Conservation (phyloP, 35 echinoderm and acorn worm species). For the Lytechinus pictus region DNA sequence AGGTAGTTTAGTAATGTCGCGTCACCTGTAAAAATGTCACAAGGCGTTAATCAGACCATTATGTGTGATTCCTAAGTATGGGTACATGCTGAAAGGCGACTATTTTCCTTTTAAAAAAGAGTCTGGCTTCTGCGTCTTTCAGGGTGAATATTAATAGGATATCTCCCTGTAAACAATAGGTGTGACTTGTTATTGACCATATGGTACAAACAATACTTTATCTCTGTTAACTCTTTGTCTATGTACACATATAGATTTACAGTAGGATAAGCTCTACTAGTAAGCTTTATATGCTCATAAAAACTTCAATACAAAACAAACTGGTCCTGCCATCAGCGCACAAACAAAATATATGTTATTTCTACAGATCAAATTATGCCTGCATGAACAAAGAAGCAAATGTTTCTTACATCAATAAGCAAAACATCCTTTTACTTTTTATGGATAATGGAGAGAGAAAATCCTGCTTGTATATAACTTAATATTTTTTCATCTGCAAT, state of each 20-base stretch:
- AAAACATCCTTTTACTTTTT: too few species aligned
- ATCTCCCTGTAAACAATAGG: slow-evolving; percentile 7
- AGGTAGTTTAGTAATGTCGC: background rate
- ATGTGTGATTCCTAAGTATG: background rate
- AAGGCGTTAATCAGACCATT: background rate
- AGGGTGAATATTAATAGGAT: background rate
- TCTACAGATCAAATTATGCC: too few species aligned
- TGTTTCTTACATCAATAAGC: too few species aligned
- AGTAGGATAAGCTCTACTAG: too few species aligned
- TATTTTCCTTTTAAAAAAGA: background rate
- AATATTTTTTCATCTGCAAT: too few species aligned
- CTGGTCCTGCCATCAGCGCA: too few species aligned
- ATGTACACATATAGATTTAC: background rate
- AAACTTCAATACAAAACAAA: too few species aligned
- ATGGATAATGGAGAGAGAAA: too few species aligned
- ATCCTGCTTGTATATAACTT: too few species aligned
- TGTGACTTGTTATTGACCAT: background rate
- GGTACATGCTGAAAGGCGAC: background rate
- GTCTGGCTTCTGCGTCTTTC: background rate
- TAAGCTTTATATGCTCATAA: too few species aligned
- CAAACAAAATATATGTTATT: too few species aligned
- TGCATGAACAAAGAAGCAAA: too few species aligned
- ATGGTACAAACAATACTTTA: background rate
- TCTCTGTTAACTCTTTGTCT: background rate
- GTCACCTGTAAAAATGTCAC: slow-evolving; percentile 21